Evolutionary conservation across 2,113 vertebrate genomes (phyloP), one percentile per base, ranked within the genome.

Genomic region (Hemibagrus wyckioides): DNA sequence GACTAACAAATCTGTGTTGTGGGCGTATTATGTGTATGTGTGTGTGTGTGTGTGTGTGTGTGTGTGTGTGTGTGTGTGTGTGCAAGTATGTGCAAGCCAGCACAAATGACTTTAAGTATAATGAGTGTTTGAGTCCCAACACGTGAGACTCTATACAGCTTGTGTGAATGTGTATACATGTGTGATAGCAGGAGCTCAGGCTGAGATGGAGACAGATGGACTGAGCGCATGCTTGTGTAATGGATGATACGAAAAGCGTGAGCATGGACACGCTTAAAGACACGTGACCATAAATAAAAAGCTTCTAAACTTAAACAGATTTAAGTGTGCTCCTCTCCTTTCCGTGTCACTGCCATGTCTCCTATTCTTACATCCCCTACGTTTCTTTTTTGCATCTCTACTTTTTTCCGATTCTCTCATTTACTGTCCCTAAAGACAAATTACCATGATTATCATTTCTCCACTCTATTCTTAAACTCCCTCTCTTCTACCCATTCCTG

Each of bases 371-470:
- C 57, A 56, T 36, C 52, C 69, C 83, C 85, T 5, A 19, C 50
- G 48, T 88, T 50, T 67, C 89, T 90, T 89, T 92, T 89, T 91
- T 89, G 65, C 84, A 57, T 86, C 82, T 85, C 41, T 28, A 44
- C 56, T 69, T 54, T 80, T 69, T 54, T 80, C 41, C 87, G 19
- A 28, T 50, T 79, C 85, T 30, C 79, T 85, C 83, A 1, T 77
- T 84, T 57, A 59, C 65, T 80, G 75, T 54, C 75, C 88, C 88
- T 28, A 81, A 84, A 80, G 83, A 91, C 88, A 89, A 88, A 92
- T 90, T 88, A 91, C 77, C 71, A 75, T 88, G 85, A 92, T 94
- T 91, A 94, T 93, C 92, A 86, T 89, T 83, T 91, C 82, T 85
- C 84, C 50, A 6, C 90, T 93, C 92, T 87, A 91, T 91, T 91